Evolutionary conservation across 2,888 invertebrate species (phyloP).

Genomic region (Brassicogethes aeneus): DNA sequence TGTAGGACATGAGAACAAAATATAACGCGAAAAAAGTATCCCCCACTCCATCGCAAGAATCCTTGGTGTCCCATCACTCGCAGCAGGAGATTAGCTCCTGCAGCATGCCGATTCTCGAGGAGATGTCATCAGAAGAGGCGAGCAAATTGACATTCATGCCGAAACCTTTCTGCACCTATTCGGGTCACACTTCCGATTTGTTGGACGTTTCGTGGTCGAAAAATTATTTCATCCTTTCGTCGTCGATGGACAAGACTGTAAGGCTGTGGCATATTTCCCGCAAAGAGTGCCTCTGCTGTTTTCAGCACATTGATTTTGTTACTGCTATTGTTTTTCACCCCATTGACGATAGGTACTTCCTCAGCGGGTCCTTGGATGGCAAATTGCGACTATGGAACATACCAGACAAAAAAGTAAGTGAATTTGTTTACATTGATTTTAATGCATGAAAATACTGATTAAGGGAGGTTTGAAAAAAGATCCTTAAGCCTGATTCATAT

Average conservation of each 20-base stretch:
- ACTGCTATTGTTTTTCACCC: constrained; percentile 99
- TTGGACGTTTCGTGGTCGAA: constrained; percentile 98
- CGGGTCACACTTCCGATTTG: constrained; percentile 92
- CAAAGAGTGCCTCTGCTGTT: constrained; percentile 95
- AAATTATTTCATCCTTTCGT: constrained; percentile 95
- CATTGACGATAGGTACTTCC: constrained; percentile 79
- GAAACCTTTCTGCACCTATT: constrained; percentile 84
- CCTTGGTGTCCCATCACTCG: constrained; percentile 71
- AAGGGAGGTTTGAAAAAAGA: no score
- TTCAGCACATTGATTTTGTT: constrained; percentile 98
- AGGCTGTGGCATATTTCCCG: constrained; percentile 95
- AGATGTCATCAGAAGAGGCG: constrained; percentile 52
- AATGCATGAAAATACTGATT: no score
- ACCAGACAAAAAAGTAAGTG: constrained; percentile 87
- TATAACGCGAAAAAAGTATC: constrained; percentile 88
- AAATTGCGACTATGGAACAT: constrained; percentile 99
- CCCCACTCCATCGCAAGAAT: constrained; percentile 89
- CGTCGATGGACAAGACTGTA: constrained; percentile 98
- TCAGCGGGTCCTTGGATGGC: constrained; percentile 96
- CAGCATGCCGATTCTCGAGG: constrained; percentile 43
- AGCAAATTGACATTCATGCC: constrained; percentile 69
- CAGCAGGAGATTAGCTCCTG: constrained; percentile 50
- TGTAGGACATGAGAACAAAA: constrained; percentile 87
- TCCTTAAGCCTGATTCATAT: no score
- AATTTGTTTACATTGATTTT: no score